These are phyloP conservation scores for Anticlea derivata DNA, from an alignment of 2,888 invertebrate species.

Conservation along the genomic window DNA sequence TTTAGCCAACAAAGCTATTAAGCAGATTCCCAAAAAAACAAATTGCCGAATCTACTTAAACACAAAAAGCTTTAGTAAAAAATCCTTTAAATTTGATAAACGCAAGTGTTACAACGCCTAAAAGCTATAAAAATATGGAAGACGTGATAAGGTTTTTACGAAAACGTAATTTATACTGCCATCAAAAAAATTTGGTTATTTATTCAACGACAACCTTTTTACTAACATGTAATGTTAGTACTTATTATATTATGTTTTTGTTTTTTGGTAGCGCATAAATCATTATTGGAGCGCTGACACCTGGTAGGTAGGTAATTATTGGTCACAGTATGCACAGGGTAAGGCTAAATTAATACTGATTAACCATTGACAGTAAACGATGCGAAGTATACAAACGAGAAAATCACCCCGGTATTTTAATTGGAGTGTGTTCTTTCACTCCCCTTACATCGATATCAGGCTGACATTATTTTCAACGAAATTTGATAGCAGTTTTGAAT, in stretches of 20 bases:
- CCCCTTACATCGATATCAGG: too few relatives aligned
- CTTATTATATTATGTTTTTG: too few relatives aligned
- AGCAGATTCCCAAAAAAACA: slow-evolving; percentile 19
- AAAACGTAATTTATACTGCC: slow-evolving; percentile 39
- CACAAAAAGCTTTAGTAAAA: slow-evolving; percentile 32
- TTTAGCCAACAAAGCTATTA: slow-evolving; percentile 19
- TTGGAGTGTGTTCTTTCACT: too few relatives aligned
- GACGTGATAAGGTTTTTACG: slow-evolving; percentile 40
- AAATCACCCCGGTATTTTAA: too few relatives aligned
- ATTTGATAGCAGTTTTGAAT: too few relatives aligned
- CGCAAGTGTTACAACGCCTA: slow-evolving; percentile 33
- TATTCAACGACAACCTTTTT: slow-evolving; percentile 21
- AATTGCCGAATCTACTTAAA: slow-evolving; percentile 30
- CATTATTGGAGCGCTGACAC: too few relatives aligned
- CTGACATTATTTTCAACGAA: too few relatives aligned
- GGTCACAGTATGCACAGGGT: too few relatives aligned
- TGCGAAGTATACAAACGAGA: too few relatives aligned
- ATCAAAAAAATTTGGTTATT: slow-evolving; percentile 37
- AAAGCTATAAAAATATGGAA: slow-evolving; percentile 40
- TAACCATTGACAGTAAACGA: slow-evolving; percentile 15
- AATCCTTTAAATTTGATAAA: slow-evolving; percentile 36
- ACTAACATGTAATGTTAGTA: slow-evolving; percentile 7
- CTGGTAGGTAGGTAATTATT: too few relatives aligned
- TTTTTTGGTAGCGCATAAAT: too few relatives aligned
- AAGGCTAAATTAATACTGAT: slow-evolving; percentile 3